phyloP scores from a whole-genome alignment of 2,113 vertebrate species.

The Centropristis striata region DNA sequence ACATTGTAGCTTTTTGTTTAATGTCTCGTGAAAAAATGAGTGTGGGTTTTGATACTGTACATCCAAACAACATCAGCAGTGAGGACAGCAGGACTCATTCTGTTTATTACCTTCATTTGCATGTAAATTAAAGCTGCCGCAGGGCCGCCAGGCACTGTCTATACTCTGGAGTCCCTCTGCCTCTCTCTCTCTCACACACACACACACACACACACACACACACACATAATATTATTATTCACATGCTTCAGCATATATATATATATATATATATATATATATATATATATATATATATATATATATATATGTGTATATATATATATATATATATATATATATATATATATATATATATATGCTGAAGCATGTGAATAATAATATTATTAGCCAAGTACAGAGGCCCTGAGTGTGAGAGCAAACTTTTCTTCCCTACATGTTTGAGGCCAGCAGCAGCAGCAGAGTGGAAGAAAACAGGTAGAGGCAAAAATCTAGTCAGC shows the following conservation, averaged over 20 bases:
- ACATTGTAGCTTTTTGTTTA: background rate
- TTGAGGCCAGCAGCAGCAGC: slow-evolving; percentile 16
- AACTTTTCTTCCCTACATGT: slow-evolving; percentile 2
- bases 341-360: slow-evolving; percentile 75
- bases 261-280: slow-evolving; percentile 77
- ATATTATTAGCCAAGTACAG: slow-evolving; percentile 29
- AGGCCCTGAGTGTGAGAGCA: background rate
- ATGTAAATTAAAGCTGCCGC: slow-evolving; percentile 94
- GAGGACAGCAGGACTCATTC: slow-evolving; percentile 85
- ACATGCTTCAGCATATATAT: slow-evolving; percentile 16
- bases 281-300: too few species aligned
- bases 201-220: slow-evolving; percentile 82
- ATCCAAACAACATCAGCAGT: slow-evolving; percentile 73
- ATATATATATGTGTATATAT: too few species aligned
- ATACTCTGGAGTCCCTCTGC: slow-evolving; percentile 85
- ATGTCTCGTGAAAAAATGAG: background rate
- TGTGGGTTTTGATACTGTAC: slow-evolving; percentile 12
- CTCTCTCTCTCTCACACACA: slow-evolving; percentile 56
- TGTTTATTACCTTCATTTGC: slow-evolving; percentile 94
- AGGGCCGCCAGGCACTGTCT: slow-evolving; percentile 83
- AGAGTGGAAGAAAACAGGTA: slow-evolving; percentile 56
- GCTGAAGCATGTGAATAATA: slow-evolving; percentile 36
- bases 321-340: slow-evolving; percentile 22
- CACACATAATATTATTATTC: slow-evolving; percentile 42
- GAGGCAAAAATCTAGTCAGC: slow-evolving; percentile 60